Conservation (phyloP, 1,140 invertebrate genomes). For the Drosophila navojoa region DNA sequence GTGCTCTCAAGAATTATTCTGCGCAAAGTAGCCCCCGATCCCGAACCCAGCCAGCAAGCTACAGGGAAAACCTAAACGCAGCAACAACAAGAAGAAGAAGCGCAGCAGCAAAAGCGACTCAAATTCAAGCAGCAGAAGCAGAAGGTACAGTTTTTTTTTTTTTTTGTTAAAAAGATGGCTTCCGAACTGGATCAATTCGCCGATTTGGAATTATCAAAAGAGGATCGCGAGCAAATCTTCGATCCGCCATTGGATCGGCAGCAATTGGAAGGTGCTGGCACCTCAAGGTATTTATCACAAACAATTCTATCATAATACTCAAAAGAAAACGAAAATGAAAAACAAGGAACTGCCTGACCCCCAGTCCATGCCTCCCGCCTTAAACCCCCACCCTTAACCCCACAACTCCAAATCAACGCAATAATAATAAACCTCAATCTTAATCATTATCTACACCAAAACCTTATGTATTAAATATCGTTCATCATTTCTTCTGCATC, state of each 20-base stretch:
- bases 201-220: slow-evolving; percentile 83
- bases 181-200: slow-evolving; percentile 84
- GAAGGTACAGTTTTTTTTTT: slow-evolving; percentile 20
- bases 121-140: slow-evolving; percentile 11
- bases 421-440: background rate
- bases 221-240: slow-evolving; percentile 84
- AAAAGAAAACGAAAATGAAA: slow-evolving; percentile 2
- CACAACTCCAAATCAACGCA: no score
- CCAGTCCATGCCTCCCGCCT: slow-evolving; percentile 4
- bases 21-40: slow-evolving; percentile 28
- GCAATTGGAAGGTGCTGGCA: slow-evolving; percentile 84
- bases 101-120: background rate
- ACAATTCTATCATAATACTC: background rate
- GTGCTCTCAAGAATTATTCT: background rate
- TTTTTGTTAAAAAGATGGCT: slow-evolving; percentile 80
- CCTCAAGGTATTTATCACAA: slow-evolving; percentile 78
- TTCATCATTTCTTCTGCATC: no score
- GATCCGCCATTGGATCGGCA: slow-evolving; percentile 83
- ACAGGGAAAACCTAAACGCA: background rate
- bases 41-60: background rate
- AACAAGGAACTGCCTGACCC: background rate
- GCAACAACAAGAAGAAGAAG: background rate
- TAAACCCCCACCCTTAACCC: background rate
- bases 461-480: no score
- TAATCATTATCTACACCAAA: background rate